phyloP scores from a whole-genome alignment of 2,888 invertebrate genomes.

The Chymomyza procnemis region DNA sequence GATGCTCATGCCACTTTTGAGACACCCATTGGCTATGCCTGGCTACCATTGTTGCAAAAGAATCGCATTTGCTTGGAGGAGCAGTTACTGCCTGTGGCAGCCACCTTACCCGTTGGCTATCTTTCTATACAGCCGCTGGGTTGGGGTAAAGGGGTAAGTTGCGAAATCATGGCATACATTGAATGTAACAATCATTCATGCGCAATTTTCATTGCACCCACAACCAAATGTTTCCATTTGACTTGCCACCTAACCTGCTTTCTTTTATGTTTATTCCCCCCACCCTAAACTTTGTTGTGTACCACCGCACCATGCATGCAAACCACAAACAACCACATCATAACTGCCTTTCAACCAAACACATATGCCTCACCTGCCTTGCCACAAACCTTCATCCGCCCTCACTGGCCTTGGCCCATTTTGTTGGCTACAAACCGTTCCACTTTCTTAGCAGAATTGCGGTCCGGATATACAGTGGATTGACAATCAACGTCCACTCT shows the following conservation, averaged over 20 bases:
- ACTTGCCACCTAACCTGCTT: slow-evolving; percentile 56
- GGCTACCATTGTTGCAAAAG: slow-evolving; percentile 92
- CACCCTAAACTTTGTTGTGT: slow-evolving; percentile 17
- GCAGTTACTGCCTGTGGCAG: slow-evolving; percentile 90
- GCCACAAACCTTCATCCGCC: slow-evolving; percentile 11
- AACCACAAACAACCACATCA: slow-evolving; percentile 24
- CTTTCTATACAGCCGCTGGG: slow-evolving; percentile 93
- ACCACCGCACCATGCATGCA: slow-evolving; percentile 6
- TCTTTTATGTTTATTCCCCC: slow-evolving; percentile 34
- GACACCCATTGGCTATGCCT: slow-evolving; percentile 94
- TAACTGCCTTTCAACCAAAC: slow-evolving; percentile 10
- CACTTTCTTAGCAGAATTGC: slow-evolving; percentile 83
- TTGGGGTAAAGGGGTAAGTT: slow-evolving; percentile 91
- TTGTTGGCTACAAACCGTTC: slow-evolving; percentile 74
- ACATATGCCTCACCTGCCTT: slow-evolving; percentile 13
- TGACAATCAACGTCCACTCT: slow-evolving; percentile 92
- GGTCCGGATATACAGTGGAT: slow-evolving; percentile 96
- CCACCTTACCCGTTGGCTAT: slow-evolving; percentile 92
- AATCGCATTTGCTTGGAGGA: slow-evolving; percentile 91
- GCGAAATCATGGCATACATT: slow-evolving; percentile 1
- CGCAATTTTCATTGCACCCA: slow-evolving; percentile 26
- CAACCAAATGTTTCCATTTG: slow-evolving; percentile 25
- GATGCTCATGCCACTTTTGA: slow-evolving; percentile 85
- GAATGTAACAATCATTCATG: slow-evolving; percentile 47
- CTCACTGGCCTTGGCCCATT: slow-evolving; percentile 21